Evolutionary conservation across 2,113 vertebrate species (phyloP).

Genomic region (Brachirus orientalis): DNA sequence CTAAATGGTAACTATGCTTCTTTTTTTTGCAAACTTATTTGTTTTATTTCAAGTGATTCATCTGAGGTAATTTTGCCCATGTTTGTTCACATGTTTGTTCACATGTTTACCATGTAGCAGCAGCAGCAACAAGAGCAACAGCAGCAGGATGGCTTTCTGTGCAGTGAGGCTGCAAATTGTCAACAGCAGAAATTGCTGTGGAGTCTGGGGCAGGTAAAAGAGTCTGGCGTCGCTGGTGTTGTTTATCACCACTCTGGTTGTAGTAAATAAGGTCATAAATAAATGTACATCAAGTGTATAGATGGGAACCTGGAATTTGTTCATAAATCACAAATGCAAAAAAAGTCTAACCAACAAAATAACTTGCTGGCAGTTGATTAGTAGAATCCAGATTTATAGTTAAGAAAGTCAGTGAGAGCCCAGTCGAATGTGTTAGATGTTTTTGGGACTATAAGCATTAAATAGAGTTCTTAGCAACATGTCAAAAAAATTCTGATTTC

Average conservation of each 20-base stretch:
- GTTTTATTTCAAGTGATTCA: no score
- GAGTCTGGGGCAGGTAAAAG: constrained; percentile 66
- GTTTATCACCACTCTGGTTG: neutral
- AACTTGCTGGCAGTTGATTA: neutral
- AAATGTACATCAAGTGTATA: neutral
- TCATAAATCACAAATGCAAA: neutral
- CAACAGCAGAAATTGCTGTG: constrained; percentile 36
- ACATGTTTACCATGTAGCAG: no score
- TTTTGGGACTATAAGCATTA: no score
- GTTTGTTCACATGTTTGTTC: no score
- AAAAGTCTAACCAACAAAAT: neutral
- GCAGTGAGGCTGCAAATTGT: constrained; percentile 71
- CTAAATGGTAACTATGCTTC: neutral
- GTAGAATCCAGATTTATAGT: no score
- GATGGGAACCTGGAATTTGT: neutral
- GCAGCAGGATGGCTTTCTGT: constrained; percentile 83
- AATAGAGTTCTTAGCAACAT: no score
- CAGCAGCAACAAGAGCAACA: constrained; percentile 27
- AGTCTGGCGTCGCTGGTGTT: neutral
- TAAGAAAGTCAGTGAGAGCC: no score
- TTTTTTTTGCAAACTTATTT: neutral
- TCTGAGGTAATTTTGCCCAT: no score
- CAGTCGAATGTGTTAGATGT: no score
- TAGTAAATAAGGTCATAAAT: constrained; percentile 3
- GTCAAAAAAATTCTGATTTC: no score